Evolutionary conservation across 2,888 invertebrate species (phyloP).

Genomic region (Hypena proboscidalis): DNA sequence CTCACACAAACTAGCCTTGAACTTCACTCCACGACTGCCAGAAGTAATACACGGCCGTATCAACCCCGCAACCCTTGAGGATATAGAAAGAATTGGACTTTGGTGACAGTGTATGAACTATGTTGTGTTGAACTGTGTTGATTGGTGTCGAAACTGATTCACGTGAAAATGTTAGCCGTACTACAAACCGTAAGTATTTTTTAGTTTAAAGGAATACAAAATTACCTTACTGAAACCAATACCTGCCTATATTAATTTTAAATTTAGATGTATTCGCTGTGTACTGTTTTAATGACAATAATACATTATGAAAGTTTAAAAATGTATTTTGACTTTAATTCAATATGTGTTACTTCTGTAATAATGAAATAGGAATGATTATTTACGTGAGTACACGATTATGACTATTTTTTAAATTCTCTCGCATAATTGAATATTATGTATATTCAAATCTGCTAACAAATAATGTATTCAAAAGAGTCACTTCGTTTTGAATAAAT

Average conservation of each 20-base stretch:
- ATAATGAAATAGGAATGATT: too few relatives aligned
- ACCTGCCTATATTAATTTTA: too few relatives aligned
- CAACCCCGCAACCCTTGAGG: conserved; percentile 22
- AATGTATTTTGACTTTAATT: too few relatives aligned
- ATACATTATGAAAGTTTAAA: too few relatives aligned
- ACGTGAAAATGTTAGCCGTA: conserved; percentile 67
- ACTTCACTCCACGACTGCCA: conserved; percentile 77
- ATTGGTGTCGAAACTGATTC: conserved; percentile 56
- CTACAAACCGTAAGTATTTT: conserved; percentile 69
- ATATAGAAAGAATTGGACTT: conserved; percentile 37
- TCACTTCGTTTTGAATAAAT: conserved; percentile 6
- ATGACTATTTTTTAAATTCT: too few relatives aligned
- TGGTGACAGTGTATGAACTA: conserved; percentile 51
- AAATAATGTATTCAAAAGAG: conserved; percentile 6
- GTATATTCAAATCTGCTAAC: too few relatives aligned
- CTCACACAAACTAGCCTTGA: conserved; percentile 75
- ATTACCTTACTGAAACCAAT: too few relatives aligned
- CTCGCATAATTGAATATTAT: too few relatives aligned
- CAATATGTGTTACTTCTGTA: neutral
- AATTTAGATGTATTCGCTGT: too few relatives aligned
- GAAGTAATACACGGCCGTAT: conserved; percentile 43
- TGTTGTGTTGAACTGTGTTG: conserved; percentile 58
- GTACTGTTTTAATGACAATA: too few relatives aligned
- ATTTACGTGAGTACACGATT: too few relatives aligned
- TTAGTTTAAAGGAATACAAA: too few relatives aligned